A percentile compares a stretch with the other conserved stretches of the same genome.
Evolutionary conservation across 2,888 invertebrate species (phyloP).

Genomic region (Eupelmus urozonus): DNA sequence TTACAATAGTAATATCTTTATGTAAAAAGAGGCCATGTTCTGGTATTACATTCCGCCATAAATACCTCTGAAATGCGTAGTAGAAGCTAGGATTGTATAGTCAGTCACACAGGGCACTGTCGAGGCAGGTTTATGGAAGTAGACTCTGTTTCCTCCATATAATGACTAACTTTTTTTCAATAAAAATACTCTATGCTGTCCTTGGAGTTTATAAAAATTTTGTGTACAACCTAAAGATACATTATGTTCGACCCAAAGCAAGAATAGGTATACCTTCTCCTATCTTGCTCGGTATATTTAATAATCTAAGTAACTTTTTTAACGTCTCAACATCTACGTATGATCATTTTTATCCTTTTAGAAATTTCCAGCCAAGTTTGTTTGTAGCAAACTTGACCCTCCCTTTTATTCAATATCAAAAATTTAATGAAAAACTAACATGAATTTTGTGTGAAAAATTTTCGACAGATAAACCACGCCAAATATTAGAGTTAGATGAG

Average conservation of each 20-base stretch:
- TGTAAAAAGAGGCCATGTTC: slow-evolving; percentile 72
- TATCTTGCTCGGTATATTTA: slow-evolving; percentile 70
- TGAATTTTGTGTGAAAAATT: slow-evolving; percentile 16
- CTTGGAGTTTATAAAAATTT: slow-evolving; percentile 68
- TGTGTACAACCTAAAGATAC: slow-evolving; percentile 68
- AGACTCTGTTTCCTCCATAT: slow-evolving; percentile 76
- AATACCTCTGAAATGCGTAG: slow-evolving; percentile 77
- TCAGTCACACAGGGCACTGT: slow-evolving; percentile 77
- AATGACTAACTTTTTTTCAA: slow-evolving; percentile 74
- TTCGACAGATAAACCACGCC: slow-evolving; percentile 21
- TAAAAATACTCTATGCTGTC: slow-evolving; percentile 73
- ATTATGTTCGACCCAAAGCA: slow-evolving; percentile 73
- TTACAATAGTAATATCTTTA: slow-evolving; percentile 27
- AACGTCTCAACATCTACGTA: slow-evolving; percentile 60
- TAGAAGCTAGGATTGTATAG: slow-evolving; percentile 77
- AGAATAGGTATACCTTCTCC: slow-evolving; percentile 77
- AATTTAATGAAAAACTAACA: slow-evolving; percentile 27
- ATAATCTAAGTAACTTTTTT: slow-evolving; percentile 60
- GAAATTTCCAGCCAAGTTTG: no score
- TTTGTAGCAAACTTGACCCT: slow-evolving; percentile 37
- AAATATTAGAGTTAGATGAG: slow-evolving; percentile 30
- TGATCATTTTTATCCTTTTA: slow-evolving; percentile 50
- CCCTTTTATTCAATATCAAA: no score
- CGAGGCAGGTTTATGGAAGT: slow-evolving; percentile 77
- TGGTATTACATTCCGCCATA: slow-evolving; percentile 77